phyloP scores from a whole-genome alignment of 2,113 vertebrate species.

The Ia io region DNA sequence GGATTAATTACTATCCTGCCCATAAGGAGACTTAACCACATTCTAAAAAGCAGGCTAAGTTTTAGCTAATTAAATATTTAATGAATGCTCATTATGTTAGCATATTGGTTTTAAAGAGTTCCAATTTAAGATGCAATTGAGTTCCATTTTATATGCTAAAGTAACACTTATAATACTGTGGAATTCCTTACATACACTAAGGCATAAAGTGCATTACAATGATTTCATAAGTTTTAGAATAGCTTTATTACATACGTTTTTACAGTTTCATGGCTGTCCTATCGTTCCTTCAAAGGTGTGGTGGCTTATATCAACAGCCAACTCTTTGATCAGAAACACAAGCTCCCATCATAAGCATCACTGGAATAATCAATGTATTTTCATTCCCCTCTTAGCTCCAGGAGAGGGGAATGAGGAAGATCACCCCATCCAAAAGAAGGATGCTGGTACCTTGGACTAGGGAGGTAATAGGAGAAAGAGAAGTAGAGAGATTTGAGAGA shows the following conservation, averaged over 20 bases:
- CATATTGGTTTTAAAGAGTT: neutral
- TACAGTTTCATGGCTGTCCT: neutral
- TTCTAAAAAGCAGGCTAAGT: neutral
- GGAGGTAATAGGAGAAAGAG: neutral
- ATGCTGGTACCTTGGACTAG: neutral
- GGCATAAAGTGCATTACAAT: neutral
- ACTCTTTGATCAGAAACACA: conserved; percentile 7
- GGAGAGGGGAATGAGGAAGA: neutral
- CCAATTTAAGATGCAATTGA: conserved; percentile 17
- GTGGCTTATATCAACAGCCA: neutral
- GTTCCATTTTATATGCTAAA: neutral
- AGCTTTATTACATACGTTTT: neutral
- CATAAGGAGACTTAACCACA: neutral
- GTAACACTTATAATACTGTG: neutral
- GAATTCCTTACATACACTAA: conserved; percentile 8
- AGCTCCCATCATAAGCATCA: neutral
- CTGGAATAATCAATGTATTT: neutral
- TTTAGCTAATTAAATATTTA: conserved; percentile 50
- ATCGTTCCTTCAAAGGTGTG: neutral
- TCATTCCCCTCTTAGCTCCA: neutral
- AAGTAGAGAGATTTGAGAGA: neutral
- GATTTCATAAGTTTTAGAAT: neutral
- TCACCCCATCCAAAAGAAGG: neutral
- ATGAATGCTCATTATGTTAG: neutral
- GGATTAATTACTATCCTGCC: neutral